Evolutionary conservation across 2,797 vertebrate genomes (phyloP), one percentile per base, ranked within the genome.

Genomic region (Ispidina picta): DNA sequence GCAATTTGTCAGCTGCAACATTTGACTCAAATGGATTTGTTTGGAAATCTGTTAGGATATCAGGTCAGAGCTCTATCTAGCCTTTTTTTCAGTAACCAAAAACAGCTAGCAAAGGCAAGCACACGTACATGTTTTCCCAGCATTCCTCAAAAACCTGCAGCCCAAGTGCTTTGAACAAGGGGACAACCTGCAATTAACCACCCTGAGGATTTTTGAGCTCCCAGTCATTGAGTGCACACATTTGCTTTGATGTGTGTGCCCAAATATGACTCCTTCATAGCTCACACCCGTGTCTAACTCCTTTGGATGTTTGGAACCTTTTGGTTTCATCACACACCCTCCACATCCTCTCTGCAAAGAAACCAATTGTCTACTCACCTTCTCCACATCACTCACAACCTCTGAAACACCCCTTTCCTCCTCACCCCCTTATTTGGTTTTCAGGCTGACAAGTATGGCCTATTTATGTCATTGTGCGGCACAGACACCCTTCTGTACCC

Each of bases 221-320:
- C 20, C 39, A 20, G 10, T 41, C 28, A 62, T 29, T 29, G 8
- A 41, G 41, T 19, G 19, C 14, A 44, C 14, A n/a, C 15, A 6
- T 35, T 59, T 58, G 23, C 37, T 81, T 25, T 49, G 23, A 35
- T 6, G 1, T 8, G 9, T 15, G 15, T 1, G 0, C 9, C 10
- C 17, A 21, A 31, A 37, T 15, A 10, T 5, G 8, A 12, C 31
- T 51, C 12, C 37, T 46, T 28, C 5, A 1, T 21, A 39, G 16
- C 9, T 8, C 17, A 33, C 28, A 19, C 5, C 17, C 0, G 0
- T 14, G 13, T 56, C 6, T 15, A 37, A 25, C 19, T 58, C 15
- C 60, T 75, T 29, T 8, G 12, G 39, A 71, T 49, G 33, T 46
- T 48, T 29, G 10, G 15, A 83, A 48, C 8, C 6, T 55, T 43